These are phyloP conservation scores for Drosophila nigrodunni DNA, from an alignment of 1,140 invertebrate genomes.

Conservation along the genomic window DNA sequence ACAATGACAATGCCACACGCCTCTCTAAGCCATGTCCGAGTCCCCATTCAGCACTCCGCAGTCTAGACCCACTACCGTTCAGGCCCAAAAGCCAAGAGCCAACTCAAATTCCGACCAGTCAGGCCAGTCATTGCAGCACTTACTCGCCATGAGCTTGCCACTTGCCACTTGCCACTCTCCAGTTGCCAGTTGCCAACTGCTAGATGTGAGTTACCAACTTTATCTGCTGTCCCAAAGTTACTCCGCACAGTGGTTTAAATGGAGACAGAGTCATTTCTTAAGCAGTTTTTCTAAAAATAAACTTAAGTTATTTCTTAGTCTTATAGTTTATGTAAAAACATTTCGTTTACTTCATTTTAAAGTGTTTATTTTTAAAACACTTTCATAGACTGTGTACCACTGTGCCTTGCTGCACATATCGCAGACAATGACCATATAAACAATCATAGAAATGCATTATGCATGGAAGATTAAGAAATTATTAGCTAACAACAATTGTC, in stretches of 20 bases:
- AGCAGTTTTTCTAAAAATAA: background rate
- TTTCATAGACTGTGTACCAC: constrained; percentile 9
- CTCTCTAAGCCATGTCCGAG: constrained; percentile 18
- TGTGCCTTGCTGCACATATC: constrained; percentile 15
- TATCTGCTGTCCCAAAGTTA: constrained; percentile 22
- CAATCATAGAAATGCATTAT: constrained; percentile 79
- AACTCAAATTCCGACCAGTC: constrained; percentile 61
- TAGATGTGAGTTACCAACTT: constrained; percentile 13
- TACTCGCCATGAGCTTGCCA: constrained; percentile 64
- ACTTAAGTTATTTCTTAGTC: background rate
- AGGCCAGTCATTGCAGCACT: constrained; percentile 72
- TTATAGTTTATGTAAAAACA: background rate
- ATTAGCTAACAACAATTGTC: constrained; percentile 59
- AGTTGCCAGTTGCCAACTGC: constrained; percentile 23
- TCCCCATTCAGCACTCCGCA: background rate
- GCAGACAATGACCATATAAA: constrained; percentile 73
- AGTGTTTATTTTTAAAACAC: background rate
- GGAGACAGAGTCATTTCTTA: background rate
- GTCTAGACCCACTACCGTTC: constrained; percentile 19
- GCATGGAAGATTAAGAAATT: constrained; percentile 79
- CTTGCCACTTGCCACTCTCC: constrained; percentile 25
- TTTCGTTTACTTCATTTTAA: too few species aligned
- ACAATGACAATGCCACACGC: constrained; percentile 67
- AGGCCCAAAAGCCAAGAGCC: constrained; percentile 8
- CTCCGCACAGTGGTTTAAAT: background rate